phyloP scores from a whole-genome alignment of 2,113 vertebrate genomes.

The Brachypteracias leptosomus region DNA sequence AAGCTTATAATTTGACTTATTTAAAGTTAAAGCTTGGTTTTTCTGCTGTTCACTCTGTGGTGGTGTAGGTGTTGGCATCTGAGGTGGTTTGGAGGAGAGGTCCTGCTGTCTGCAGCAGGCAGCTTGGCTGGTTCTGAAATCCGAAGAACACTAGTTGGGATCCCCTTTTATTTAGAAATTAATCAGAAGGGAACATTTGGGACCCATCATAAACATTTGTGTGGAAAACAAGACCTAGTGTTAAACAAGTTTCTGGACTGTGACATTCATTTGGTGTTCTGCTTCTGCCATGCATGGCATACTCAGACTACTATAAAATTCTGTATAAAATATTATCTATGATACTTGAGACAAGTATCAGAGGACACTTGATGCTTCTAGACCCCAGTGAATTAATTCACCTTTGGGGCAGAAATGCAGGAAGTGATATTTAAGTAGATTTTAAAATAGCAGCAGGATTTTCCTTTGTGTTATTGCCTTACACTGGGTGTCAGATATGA shows the following conservation, averaged over 20 bases:
- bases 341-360: not conserved
- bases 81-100: accelerated
- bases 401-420: not conserved
- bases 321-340: not conserved
- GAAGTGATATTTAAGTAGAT: slow-evolving; percentile 22
- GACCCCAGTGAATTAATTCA: slow-evolving; percentile 15
- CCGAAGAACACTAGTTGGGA: accelerated
- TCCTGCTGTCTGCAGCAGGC: not conserved
- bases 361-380: not conserved
- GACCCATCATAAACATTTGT: not conserved
- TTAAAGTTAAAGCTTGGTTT: not conserved
- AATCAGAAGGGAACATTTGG: not conserved
- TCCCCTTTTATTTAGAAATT: not conserved
- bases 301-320: not conserved
- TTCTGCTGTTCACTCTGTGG: not conserved
- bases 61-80: accelerated
- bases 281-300: not conserved
- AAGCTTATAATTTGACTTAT: too few relatives aligned
- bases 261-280: not conserved
- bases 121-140: not conserved
- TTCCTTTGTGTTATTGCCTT: not conserved
- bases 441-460: slow-evolving; percentile 21
- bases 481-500: not conserved
- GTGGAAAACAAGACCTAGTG: not conserved
- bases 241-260: not conserved